Evolutionary conservation across 2,888 invertebrate genomes (phyloP).

Genomic region (Drymonia ruficornis): DNA sequence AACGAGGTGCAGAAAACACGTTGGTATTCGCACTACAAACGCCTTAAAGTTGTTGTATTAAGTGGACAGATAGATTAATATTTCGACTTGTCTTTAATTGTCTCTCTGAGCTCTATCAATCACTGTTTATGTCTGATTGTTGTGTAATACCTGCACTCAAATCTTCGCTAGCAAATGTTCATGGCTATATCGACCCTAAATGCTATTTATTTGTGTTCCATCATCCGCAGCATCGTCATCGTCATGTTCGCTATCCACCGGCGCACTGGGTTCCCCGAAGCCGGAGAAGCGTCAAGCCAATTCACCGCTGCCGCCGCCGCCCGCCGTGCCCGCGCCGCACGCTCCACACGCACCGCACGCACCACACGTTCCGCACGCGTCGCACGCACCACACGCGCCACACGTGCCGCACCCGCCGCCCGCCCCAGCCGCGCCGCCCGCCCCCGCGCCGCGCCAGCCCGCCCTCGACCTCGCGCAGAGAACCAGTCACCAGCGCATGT

Average conservation of each 20-base stretch:
- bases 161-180: too few relatives aligned
- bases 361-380: constrained; percentile 12
- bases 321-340: constrained; percentile 27
- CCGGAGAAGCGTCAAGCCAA: constrained; percentile 96
- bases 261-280: constrained; percentile 93
- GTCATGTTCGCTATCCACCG: constrained; percentile 89
- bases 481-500: constrained; percentile 71
- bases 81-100: too few relatives aligned
- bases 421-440: constrained; percentile 3
- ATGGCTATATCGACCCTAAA: too few relatives aligned
- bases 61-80: too few relatives aligned
- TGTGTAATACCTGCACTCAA: too few relatives aligned
- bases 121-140: too few relatives aligned
- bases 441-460: constrained; percentile 49
- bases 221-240: constrained; percentile 86
- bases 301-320: constrained; percentile 93
- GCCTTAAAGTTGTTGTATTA: too few relatives aligned
- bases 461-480: constrained; percentile 38
- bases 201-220: too few relatives aligned
- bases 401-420: constrained; percentile 17
- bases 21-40: too few relatives aligned
- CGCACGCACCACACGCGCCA: constrained; percentile 4
- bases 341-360: constrained; percentile 18
- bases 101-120: not conserved
- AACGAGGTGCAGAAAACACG: too few relatives aligned